Evolutionary conservation across 2,797 vertebrate genomes (phyloP).

Genomic region (Dallia pectoralis): DNA sequence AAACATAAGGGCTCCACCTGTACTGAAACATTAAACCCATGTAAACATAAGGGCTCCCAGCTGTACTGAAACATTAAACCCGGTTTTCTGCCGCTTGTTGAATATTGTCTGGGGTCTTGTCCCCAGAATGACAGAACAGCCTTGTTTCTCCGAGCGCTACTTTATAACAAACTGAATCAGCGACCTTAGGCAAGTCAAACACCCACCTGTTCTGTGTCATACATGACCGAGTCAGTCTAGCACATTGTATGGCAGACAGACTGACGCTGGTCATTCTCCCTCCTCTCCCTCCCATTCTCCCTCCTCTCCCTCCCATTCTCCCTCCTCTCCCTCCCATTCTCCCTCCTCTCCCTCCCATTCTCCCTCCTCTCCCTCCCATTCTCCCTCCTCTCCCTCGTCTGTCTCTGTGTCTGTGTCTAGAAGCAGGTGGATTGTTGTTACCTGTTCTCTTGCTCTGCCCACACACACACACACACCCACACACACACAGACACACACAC

Average conservation of each 20-base stretch:
- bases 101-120: neutral
- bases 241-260: slow-evolving; percentile 1
- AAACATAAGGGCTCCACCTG: too few relatives aligned
- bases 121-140: neutral
- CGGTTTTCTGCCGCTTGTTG: neutral
- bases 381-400: neutral
- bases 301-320: neutral
- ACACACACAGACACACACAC: neutral
- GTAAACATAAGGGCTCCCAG: too few relatives aligned
- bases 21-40: too few relatives aligned
- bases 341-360: neutral
- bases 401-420: neutral
- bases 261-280: slow-evolving; percentile 7
- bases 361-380: neutral
- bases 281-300: neutral
- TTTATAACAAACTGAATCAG: neutral
- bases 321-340: neutral
- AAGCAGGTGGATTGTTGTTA: slow-evolving; percentile 1
- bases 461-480: too few relatives aligned
- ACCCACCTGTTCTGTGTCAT: slow-evolving; percentile 5
- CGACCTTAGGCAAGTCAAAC: neutral
- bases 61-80: too few relatives aligned
- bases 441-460: neutral
- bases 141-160: neutral
- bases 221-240: slow-evolving; percentile 16